Percentiles rank a stretch among this genome's conserved stretches.
These are phyloP conservation scores for Ceratothoa steindachneri DNA, from an alignment of 2,888 invertebrate genomes.

Conservation along the genomic window DNA sequence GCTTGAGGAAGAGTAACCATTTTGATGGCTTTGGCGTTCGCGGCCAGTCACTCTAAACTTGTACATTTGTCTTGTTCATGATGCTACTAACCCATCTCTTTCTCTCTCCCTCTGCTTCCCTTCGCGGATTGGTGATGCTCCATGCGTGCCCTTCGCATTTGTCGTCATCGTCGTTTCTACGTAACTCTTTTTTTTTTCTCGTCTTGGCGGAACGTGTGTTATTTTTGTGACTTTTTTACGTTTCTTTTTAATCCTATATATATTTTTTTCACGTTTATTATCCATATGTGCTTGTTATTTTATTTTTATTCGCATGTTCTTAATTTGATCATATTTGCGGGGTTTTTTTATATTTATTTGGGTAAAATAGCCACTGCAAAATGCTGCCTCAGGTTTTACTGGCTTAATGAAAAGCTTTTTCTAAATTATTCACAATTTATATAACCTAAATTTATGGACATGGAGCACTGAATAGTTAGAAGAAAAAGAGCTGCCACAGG, in stretches of 20 bases:
- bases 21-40: too few species aligned
- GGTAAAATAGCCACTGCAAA: slow-evolving; percentile 47
- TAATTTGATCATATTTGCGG: not conserved
- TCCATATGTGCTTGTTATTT: not conserved
- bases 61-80: not conserved
- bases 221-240: not conserved
- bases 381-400: slow-evolving; percentile 47
- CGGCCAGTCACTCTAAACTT: too few species aligned
- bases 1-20: too few species aligned
- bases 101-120: not conserved
- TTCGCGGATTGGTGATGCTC: not conserved
- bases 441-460: not conserved
- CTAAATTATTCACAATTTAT: slow-evolving; percentile 22
- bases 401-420: slow-evolving; percentile 48
- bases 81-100: not conserved
- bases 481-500: slow-evolving; percentile 24
- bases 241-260: not conserved
- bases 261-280: not conserved
- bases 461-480: slow-evolving; percentile 3
- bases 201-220: not conserved
- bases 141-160: not conserved
- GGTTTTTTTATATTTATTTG: not conserved
- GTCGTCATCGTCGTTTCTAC: slow-evolving; percentile 6
- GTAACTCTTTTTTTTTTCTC: not conserved
- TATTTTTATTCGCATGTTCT: not conserved